These are phyloP conservation scores for Malachius bipustulatus DNA, from an alignment of 2,888 invertebrate species.

Conservation along the genomic window DNA sequence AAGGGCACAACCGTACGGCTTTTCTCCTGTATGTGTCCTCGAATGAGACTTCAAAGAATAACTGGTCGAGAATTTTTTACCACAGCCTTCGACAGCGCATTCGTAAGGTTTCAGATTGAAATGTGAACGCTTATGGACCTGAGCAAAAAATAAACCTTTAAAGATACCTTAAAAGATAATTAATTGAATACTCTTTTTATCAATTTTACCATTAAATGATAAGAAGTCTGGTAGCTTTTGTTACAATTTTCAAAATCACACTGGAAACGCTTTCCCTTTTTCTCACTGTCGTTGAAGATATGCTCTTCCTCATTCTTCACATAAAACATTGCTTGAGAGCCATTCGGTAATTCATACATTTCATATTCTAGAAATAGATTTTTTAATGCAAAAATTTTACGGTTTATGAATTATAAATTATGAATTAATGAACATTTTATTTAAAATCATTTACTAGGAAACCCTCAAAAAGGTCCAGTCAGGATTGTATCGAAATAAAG, in stretches of 20 bases:
- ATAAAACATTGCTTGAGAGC: constrained; percentile 26
- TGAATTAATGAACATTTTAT: too few species aligned
- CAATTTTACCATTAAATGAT: constrained; percentile 39
- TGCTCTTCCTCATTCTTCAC: constrained; percentile 13
- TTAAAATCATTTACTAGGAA: too few species aligned
- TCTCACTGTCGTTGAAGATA: constrained; percentile 12
- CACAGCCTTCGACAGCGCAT: constrained; percentile 39
- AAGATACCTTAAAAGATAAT: constrained; percentile 6
- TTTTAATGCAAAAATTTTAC: too few species aligned
- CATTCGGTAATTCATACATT: constrained; percentile 27
- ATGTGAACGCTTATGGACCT: constrained; percentile 44
- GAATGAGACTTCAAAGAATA: constrained; percentile 42
- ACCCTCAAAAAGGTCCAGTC: too few species aligned
- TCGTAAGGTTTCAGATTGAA: constrained; percentile 40
- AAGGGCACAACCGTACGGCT: constrained; percentile 31
- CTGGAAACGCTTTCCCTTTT: constrained; percentile 31
- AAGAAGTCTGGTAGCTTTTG: constrained; percentile 39
- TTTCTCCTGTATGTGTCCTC: constrained; percentile 42
- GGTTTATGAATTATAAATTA: too few species aligned
- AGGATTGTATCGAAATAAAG: too few species aligned
- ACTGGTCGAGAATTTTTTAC: constrained; percentile 42
- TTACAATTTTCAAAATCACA: constrained; percentile 40
- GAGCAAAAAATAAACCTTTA: constrained; percentile 16
- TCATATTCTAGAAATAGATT: constrained; percentile 18
- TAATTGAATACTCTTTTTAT: constrained; percentile 5